Evolutionary conservation across 2,113 vertebrate genomes (phyloP).

Genomic region (Desmodus rotundus): DNA sequence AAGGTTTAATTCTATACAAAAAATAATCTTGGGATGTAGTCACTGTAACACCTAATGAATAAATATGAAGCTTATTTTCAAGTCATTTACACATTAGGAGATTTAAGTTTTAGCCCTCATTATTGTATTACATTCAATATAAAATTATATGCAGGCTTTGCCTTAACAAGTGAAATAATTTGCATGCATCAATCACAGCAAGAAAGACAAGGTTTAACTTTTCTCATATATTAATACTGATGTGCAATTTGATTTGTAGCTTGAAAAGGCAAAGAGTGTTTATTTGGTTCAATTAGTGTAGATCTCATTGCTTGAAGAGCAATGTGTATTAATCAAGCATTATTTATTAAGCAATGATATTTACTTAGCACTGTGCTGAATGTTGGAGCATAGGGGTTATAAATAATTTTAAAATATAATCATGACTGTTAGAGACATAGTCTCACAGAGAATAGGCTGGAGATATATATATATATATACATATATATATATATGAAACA

Average conservation of each 20-base stretch:
- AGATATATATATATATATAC: background rate
- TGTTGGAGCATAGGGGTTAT: background rate
- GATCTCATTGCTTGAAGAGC: background rate
- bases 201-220: conserved; percentile 20
- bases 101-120: conserved; percentile 51
- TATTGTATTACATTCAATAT: conserved; percentile 54
- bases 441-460: background rate
- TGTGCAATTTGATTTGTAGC: conserved; percentile 16
- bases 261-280: conserved; percentile 5
- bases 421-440: background rate
- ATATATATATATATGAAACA: background rate
- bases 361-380: background rate
- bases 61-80: conserved; percentile 61
- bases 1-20: conserved; percentile 39
- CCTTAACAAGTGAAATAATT: conserved; percentile 45
- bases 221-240: conserved; percentile 10
- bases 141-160: conserved; percentile 43
- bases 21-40: conserved; percentile 37
- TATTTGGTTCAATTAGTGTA: conserved; percentile 1
- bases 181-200: background rate
- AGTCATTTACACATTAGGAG: conserved; percentile 31
- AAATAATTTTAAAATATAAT: conserved; percentile 17
- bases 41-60: conserved; percentile 53
- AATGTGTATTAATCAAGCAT: background rate
- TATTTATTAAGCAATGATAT: conserved; percentile 42